These are phyloP conservation scores for Hydropsyche betteni DNA, from an alignment of 2,888 invertebrate species.

Conservation along the genomic window DNA sequence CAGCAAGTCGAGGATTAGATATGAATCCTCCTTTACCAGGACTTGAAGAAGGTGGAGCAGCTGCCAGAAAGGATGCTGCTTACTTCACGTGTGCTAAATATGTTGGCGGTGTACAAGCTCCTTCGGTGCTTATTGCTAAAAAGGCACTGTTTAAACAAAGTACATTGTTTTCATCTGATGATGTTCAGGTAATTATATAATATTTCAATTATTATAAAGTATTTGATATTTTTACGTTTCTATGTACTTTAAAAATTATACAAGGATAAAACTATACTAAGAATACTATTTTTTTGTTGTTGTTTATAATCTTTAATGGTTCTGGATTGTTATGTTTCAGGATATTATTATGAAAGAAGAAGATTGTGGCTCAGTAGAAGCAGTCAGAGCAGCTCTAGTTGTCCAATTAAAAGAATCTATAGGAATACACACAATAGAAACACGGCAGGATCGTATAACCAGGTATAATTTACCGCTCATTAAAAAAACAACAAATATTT, in stretches of 20 bases:
- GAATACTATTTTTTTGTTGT: too few species aligned
- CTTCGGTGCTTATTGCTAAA: constrained; percentile 70
- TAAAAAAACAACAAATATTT: constrained; percentile 32
- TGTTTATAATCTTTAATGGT: constrained; percentile 6
- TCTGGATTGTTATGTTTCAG: constrained; percentile 55
- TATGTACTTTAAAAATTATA: too few species aligned
- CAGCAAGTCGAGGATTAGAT: constrained; percentile 80
- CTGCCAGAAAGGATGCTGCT: constrained; percentile 77
- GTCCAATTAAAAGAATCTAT: constrained; percentile 87
- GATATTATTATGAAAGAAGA: constrained; percentile 76
- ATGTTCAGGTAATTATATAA: constrained; percentile 63
- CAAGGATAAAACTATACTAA: too few species aligned
- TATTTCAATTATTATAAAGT: background rate
- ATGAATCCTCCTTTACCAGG: constrained; percentile 80
- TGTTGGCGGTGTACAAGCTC: constrained; percentile 88
- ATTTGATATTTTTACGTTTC: background rate
- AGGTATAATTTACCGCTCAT: constrained; percentile 65
- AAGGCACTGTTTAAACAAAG: constrained; percentile 63
- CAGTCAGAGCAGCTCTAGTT: constrained; percentile 84
- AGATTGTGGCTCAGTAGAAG: constrained; percentile 81
- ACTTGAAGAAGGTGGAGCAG: constrained; percentile 38
- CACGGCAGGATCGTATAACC: constrained; percentile 76
- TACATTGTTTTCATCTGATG: constrained; percentile 57
- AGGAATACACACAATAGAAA: constrained; percentile 75
- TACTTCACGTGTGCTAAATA: constrained; percentile 93